These are phyloP conservation scores for Agrotis puta DNA, from an alignment of 2,888 invertebrate genomes.

Conservation along the genomic window DNA sequence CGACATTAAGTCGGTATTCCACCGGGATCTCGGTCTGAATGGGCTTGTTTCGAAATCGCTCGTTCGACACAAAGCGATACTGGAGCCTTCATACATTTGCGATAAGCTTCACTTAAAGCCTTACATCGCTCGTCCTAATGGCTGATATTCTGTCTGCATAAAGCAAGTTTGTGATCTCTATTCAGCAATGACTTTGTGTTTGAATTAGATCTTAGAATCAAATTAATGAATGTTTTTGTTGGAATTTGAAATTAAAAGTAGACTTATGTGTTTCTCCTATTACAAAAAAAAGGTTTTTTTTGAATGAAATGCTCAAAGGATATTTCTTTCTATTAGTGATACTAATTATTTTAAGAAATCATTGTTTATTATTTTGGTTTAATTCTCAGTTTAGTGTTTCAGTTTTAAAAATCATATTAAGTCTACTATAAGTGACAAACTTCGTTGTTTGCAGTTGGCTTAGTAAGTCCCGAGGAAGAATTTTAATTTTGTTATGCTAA, in stretches of 20 bases:
- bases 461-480: slow-evolving; percentile 59
- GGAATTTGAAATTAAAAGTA: neutral
- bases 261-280: neutral
- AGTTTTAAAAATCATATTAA: slow-evolving; percentile 44
- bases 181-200: neutral
- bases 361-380: too few relatives aligned
- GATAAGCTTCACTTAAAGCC: slow-evolving; percentile 58
- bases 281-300: neutral
- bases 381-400: too few relatives aligned
- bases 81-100: slow-evolving; percentile 49
- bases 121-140: slow-evolving; percentile 46
- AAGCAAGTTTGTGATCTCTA: neutral
- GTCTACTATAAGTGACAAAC: slow-evolving; percentile 59
- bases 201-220: neutral
- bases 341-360: neutral
- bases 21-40: slow-evolving; percentile 26
- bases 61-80: slow-evolving; percentile 55
- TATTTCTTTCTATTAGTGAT: too few relatives aligned
- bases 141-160: slow-evolving; percentile 30
- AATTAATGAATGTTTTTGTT: neutral
- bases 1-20: slow-evolving; percentile 32
- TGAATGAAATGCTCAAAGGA: too few relatives aligned
- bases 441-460: slow-evolving; percentile 63
- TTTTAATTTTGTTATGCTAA: slow-evolving; percentile 79
- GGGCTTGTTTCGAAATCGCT: slow-evolving; percentile 42